Evolutionary conservation across 2,888 invertebrate genomes (phyloP).

Genomic region (Lumbricus terrestris): DNA sequence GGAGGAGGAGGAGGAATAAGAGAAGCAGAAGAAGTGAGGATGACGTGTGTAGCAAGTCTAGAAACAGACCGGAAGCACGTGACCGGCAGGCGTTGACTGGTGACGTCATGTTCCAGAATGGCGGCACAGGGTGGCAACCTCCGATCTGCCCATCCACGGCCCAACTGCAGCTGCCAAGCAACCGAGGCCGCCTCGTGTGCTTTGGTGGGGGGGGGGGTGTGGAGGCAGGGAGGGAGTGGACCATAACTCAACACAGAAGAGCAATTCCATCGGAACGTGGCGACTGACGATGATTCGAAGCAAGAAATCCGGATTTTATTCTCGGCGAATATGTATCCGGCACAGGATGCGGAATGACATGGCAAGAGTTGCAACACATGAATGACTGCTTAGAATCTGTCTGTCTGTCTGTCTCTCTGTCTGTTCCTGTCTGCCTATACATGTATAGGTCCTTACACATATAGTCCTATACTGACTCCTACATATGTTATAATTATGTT

Average conservation of each 20-base stretch:
- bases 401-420: background rate
- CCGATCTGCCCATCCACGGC: background rate
- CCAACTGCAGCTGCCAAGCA: background rate
- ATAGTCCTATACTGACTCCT: background rate
- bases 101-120: background rate
- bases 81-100: background rate
- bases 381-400: background rate
- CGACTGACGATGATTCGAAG: background rate
- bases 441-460: background rate
- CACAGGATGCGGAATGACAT: background rate
- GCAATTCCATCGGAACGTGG: background rate
- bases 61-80: background rate
- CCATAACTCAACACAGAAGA: background rate
- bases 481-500: too few species aligned
- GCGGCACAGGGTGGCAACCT: background rate
- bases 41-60: too few species aligned
- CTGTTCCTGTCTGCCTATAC: background rate
- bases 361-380: background rate
- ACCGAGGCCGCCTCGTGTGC: background rate
- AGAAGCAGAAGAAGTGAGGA: too few species aligned
- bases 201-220: background rate
- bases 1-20: too few species aligned
- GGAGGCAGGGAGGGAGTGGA: background rate
- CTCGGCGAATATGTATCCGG: background rate
- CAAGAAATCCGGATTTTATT: background rate